phyloP scores from a whole-genome alignment of 2,888 invertebrate genomes.

The Cephus sareptanus region DNA sequence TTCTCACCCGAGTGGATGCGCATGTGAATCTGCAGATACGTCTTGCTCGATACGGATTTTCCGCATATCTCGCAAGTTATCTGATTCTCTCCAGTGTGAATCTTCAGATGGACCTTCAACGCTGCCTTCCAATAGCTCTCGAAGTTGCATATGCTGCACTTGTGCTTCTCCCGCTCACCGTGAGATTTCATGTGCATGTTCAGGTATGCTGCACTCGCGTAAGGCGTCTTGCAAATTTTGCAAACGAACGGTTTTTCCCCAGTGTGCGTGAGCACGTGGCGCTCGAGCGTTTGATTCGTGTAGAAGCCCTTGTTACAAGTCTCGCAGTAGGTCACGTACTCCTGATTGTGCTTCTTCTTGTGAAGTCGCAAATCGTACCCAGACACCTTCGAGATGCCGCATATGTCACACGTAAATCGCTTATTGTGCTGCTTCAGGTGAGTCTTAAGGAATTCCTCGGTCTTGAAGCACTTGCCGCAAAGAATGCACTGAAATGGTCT shows the following conservation, averaged over 20 bases:
- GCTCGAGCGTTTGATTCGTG: conserved; percentile 66
- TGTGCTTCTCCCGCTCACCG: conserved; percentile 50
- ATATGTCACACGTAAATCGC: conserved; percentile 53
- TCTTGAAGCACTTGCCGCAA: conserved; percentile 70
- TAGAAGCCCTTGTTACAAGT: conserved; percentile 69
- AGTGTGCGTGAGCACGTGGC: conserved; percentile 66
- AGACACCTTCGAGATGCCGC: conserved; percentile 53
- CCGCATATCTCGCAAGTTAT: conserved; percentile 63
- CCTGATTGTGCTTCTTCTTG: conserved; percentile 69
- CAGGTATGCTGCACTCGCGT: conserved; percentile 69
- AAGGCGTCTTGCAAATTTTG: conserved; percentile 66
- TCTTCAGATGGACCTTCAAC: conserved; percentile 64
- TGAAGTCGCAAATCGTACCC: conserved; percentile 62
- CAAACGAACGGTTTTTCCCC: conserved; percentile 67
- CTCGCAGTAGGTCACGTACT: conserved; percentile 67
- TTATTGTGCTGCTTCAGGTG: conserved; percentile 70
- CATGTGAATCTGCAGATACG: conserved; percentile 53
- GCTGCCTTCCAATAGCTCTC: conserved; percentile 66
- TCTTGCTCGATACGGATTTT: conserved; percentile 60
- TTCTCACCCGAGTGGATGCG: conserved; percentile 55
- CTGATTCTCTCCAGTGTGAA: conserved; percentile 65
- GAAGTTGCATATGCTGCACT: conserved; percentile 64
- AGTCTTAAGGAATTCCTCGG: conserved; percentile 67
- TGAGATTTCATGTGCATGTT: conserved; percentile 70
- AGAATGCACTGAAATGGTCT: conserved; percentile 69